phyloP scores from a whole-genome alignment of 1,140 invertebrate genomes.

The Portunus trituberculatus region DNA sequence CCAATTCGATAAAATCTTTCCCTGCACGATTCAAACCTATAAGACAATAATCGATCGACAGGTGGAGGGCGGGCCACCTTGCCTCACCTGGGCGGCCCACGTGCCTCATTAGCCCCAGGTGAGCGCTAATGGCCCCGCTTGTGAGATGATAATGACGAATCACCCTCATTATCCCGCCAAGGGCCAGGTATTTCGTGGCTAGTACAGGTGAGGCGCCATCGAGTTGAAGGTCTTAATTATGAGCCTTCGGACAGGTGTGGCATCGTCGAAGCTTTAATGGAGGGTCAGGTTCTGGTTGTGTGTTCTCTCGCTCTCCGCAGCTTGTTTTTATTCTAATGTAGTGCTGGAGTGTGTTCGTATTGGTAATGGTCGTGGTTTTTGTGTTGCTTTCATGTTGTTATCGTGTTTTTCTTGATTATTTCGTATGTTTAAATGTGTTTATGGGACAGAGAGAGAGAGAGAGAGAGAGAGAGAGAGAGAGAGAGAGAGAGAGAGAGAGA shows the following conservation, averaged over 20 bases:
- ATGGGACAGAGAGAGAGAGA: no score
- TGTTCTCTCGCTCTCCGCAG: neutral
- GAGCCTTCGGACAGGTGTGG: neutral
- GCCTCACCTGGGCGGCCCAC: neutral
- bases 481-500: no score
- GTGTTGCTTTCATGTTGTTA: no score
- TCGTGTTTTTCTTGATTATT: no score
- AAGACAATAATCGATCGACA: neutral
- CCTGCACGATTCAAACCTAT: neutral
- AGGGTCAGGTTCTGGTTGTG: neutral
- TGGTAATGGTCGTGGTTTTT: neutral
- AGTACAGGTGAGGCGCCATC: neutral
- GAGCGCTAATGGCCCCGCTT: slow-evolving; percentile 30
- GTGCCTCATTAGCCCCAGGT: neutral
- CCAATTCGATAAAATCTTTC: neutral
- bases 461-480: no score
- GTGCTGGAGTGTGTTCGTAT: neutral
- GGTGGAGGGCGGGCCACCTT: neutral
- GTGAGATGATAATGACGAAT: slow-evolving; percentile 34
- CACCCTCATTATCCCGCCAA: slow-evolving; percentile 26
- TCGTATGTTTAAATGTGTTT: no score
- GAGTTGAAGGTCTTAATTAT: slow-evolving; percentile 43
- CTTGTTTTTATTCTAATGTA: neutral
- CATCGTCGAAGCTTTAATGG: neutral
- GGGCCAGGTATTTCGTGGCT: slow-evolving; percentile 22